phyloP scores from a whole-genome alignment of 2,797 vertebrate genomes.

The Aythya fuligula region DNA sequence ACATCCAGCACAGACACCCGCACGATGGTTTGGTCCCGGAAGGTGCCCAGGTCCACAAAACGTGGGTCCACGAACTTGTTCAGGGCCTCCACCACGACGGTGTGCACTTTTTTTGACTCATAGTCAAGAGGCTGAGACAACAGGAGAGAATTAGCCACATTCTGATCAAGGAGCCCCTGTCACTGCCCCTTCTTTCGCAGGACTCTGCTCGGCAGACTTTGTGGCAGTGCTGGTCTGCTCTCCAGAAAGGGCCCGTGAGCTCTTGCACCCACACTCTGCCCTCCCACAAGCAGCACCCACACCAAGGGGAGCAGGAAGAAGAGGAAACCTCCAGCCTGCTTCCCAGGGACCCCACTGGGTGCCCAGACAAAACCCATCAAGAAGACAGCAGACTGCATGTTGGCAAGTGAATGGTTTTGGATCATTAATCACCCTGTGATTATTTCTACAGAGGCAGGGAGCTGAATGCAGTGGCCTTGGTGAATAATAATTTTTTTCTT shows the following conservation, averaged over 20 bases:
- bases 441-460: neutral
- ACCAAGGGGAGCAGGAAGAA: neutral
- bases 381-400: neutral
- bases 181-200: neutral
- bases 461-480: neutral
- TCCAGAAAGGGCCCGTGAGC: neutral
- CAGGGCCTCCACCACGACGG: slow-evolving; percentile 93
- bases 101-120: slow-evolving; percentile 91
- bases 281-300: neutral
- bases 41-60: slow-evolving; percentile 91
- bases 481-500: neutral
- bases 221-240: neutral
- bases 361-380: neutral
- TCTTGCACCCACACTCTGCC: neutral
- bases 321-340: neutral
- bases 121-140: slow-evolving; percentile 88
- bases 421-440: slow-evolving; percentile 27
- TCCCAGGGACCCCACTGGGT: too few relatives aligned
- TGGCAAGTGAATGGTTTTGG: neutral
- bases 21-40: slow-evolving; percentile 94
- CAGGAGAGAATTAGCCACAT: slow-evolving; percentile 10
- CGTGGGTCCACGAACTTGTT: slow-evolving; percentile 95
- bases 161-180: neutral
- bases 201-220: accelerated
- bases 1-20: slow-evolving; percentile 90